Evolutionary conservation across 2,888 invertebrate genomes (phyloP).

Genomic region (Cactoblastis cactorum): DNA sequence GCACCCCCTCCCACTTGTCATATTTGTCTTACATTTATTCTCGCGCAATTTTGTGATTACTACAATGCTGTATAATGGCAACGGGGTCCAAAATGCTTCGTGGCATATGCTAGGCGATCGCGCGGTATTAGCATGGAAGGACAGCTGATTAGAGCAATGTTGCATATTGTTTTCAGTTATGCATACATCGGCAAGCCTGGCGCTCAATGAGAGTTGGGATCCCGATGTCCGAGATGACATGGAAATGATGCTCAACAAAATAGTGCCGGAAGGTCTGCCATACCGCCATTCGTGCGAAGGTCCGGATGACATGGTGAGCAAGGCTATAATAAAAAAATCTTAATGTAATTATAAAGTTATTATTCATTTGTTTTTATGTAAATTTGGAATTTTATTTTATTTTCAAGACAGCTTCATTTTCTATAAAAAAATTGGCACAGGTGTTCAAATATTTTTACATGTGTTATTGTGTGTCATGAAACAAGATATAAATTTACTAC

Average conservation of each 20-base stretch:
- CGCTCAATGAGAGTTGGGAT: conserved; percentile 99
- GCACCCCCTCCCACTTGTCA: conserved; percentile 59
- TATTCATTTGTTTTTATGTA: conserved; percentile 24
- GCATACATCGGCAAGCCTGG: conserved; percentile 98
- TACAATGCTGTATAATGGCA: conserved; percentile 16
- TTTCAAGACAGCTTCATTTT: not conserved
- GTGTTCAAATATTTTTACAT: no score
- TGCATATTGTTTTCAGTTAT: conserved; percentile 86
- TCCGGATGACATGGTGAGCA: conserved; percentile 97
- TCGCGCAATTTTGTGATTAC: conserved; percentile 35
- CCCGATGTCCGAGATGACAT: conserved; percentile 98
- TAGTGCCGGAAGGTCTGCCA: conserved; percentile 97
- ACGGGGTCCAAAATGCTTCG: not conserved
- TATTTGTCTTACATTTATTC: conserved; percentile 46
- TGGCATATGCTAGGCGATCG: conserved; percentile 1
- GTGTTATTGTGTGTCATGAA: no score
- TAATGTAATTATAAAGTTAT: not conserved
- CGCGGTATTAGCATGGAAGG: conserved; percentile 24
- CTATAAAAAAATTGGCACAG: no score
- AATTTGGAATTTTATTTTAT: conserved; percentile 4
- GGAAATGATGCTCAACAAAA: conserved; percentile 99
- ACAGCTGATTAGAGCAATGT: conserved; percentile 47
- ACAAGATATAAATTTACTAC: no score
- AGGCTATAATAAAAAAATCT: not conserved
- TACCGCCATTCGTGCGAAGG: conserved; percentile 99